A percentile compares a stretch with the other conserved stretches of the same genome.
Evolutionary conservation across 2,888 invertebrate genomes (phyloP).

Genomic region (Abrostola tripartita): DNA sequence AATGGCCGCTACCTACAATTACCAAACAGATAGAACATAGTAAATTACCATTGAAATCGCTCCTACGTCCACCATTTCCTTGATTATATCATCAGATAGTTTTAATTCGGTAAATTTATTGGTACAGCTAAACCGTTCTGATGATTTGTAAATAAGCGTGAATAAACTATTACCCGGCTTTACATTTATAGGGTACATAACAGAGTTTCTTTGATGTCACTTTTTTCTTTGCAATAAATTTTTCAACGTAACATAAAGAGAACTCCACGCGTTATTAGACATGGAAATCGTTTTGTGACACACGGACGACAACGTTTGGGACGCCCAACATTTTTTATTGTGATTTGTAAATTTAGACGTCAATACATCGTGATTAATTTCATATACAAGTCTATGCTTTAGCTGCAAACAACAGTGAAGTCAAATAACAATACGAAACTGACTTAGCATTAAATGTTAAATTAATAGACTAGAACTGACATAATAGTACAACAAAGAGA

Average conservation of each 20-base stretch:
- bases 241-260: conserved; percentile 77
- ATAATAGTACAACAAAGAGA: conserved; percentile 18
- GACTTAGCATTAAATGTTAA: not conserved
- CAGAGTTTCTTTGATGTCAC: conserved; percentile 80
- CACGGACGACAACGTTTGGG: conserved; percentile 47
- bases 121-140: conserved; percentile 41
- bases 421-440: not conserved
- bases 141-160: conserved; percentile 58
- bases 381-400: too few relatives aligned
- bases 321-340: not conserved
- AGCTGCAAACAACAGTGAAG: too few relatives aligned
- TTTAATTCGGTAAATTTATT: conserved; percentile 55
- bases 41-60: conserved; percentile 53
- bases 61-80: conserved; percentile 52
- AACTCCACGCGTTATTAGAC: conserved; percentile 76
- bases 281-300: conserved; percentile 71
- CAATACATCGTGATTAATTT: too few relatives aligned
- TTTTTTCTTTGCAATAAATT: conserved; percentile 80
- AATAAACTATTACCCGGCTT: conserved; percentile 52
- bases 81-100: conserved; percentile 55
- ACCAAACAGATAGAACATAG: conserved; percentile 42
- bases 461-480: conserved; percentile 30
- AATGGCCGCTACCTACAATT: conserved; percentile 31
- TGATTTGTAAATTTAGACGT: not conserved
- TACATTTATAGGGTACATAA: conserved; percentile 71